Evolutionary conservation across 2,113 vertebrate species (phyloP).

Genomic region (Odontesthes bonariensis): DNA sequence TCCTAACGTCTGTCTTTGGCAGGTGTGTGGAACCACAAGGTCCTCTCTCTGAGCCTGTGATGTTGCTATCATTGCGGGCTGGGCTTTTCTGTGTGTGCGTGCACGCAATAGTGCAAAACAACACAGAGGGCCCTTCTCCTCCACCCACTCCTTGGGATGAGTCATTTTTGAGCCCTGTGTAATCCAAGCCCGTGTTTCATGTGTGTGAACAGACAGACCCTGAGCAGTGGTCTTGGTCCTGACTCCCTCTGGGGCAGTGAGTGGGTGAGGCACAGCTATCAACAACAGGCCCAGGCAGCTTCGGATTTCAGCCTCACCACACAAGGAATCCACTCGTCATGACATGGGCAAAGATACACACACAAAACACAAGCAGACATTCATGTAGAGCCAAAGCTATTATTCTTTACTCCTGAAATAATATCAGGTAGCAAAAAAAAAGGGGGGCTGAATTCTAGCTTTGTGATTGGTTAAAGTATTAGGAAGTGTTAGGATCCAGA

Average conservation of each 20-base stretch:
- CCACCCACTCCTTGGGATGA: slow-evolving; percentile 66
- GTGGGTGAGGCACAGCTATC: slow-evolving; percentile 75
- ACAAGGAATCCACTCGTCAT: slow-evolving; percentile 61
- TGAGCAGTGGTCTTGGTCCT: slow-evolving; percentile 72
- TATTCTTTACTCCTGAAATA: slow-evolving; percentile 53
- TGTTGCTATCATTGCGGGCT: slow-evolving; percentile 67
- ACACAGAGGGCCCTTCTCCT: slow-evolving; percentile 59
- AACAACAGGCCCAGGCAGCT: slow-evolving; percentile 71
- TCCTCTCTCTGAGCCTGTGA: slow-evolving; percentile 72
- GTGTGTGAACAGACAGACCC: slow-evolving; percentile 77
- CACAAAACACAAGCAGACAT: slow-evolving; percentile 55
- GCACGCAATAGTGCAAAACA: slow-evolving; percentile 55
- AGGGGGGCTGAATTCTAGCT: neutral
- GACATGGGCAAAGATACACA: slow-evolving; percentile 56
- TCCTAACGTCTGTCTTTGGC: slow-evolving; percentile 84
- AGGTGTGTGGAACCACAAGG: slow-evolving; percentile 81
- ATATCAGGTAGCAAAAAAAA: slow-evolving; percentile 66
- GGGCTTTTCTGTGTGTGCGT: slow-evolving; percentile 43
- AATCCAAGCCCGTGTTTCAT: slow-evolving; percentile 77
- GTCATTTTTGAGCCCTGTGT: slow-evolving; percentile 77
- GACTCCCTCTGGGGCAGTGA: slow-evolving; percentile 72
- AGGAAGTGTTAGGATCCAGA: slow-evolving; percentile 61
- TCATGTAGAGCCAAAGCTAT: slow-evolving; percentile 37
- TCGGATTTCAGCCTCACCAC: slow-evolving; percentile 64
- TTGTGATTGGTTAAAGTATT: slow-evolving; percentile 47